Conservation (phyloP, 2,797 vertebrate genomes). For the Tragelaphus oryx region DNA sequence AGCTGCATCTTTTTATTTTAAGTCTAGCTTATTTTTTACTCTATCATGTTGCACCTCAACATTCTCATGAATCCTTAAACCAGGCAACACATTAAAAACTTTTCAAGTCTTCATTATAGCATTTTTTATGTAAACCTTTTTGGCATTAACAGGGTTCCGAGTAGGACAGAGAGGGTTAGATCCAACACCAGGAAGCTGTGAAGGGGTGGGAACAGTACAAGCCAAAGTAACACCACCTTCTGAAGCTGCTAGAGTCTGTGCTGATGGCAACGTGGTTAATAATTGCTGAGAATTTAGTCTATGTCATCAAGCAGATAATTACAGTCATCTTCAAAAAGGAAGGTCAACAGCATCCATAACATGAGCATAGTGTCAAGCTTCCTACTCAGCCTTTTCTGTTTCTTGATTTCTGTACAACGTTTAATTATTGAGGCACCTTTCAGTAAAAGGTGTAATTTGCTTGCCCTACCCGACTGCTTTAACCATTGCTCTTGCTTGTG, state of each 20-base stretch:
- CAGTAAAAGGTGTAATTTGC: conserved; percentile 38
- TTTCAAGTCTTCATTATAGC: conserved; percentile 3
- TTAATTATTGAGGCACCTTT: conserved; percentile 17
- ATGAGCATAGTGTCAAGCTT: not conserved
- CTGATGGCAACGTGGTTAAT: not conserved
- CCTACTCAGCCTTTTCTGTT: conserved; percentile 7
- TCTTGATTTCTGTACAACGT: not conserved
- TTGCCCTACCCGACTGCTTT: not conserved
- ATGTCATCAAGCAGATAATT: conserved; percentile 35
- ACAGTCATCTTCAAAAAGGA: conserved; percentile 22
- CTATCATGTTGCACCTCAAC: not conserved
- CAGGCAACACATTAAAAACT: not conserved
- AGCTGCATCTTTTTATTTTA: not conserved
- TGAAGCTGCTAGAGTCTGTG: not conserved
- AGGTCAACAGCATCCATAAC: not conserved
- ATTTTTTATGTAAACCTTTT: conserved; percentile 34
- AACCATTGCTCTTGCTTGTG: not conserved
- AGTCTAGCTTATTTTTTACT: not conserved
- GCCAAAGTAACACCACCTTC: not conserved
- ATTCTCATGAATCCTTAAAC: conserved; percentile 24
- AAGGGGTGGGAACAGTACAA: not conserved
- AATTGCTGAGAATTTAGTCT: conserved; percentile 24
- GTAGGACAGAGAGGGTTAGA: not conserved
- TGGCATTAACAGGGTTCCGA: not conserved
- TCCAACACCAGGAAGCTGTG: not conserved